phyloP scores from a whole-genome alignment of 2,888 invertebrate genomes.

The Neria commutata region DNA sequence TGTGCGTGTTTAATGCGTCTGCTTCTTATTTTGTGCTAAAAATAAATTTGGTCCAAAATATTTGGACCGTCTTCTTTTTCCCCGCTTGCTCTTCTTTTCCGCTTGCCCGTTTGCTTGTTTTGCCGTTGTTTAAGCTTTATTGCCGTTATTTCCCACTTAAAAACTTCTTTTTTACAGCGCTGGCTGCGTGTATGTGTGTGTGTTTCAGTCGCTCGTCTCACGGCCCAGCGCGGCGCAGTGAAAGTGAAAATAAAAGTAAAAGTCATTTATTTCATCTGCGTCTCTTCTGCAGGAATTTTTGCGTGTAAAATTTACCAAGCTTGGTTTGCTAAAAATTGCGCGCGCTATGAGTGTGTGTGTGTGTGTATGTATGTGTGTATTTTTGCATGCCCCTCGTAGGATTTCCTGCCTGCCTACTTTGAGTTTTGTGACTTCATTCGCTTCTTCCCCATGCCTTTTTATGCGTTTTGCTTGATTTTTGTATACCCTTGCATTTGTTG shows the following conservation, averaged over 20 bases:
- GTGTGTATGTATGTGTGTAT: slow-evolving; percentile 8
- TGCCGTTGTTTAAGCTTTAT: background rate
- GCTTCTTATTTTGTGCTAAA: slow-evolving; percentile 18
- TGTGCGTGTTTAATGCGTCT: background rate
- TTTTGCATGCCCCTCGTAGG: background rate
- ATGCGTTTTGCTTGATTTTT: background rate
- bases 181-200: background rate
- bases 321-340: no score
- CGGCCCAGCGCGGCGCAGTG: slow-evolving; percentile 37
- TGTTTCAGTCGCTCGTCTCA: slow-evolving; percentile 24
- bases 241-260: slow-evolving; percentile 53
- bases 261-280: slow-evolving; percentile 23
- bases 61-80: background rate
- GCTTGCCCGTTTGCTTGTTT: background rate
- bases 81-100: background rate
- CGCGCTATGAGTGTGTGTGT: no score
- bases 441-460: slow-evolving; percentile 1
- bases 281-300: slow-evolving; percentile 10
- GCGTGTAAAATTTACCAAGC: slow-evolving; percentile 18
- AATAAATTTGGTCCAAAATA: slow-evolving; percentile 28
- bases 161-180: background rate
- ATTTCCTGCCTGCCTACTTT: background rate
- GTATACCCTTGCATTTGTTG: background rate
- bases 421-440: no score
- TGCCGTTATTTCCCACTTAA: background rate